Evolutionary conservation across 30 jellyfish, hydroid and myxozoan species (phyloP), one percentile per base, ranked within the genome.

Genomic region (Aurelia coerulea): DNA sequence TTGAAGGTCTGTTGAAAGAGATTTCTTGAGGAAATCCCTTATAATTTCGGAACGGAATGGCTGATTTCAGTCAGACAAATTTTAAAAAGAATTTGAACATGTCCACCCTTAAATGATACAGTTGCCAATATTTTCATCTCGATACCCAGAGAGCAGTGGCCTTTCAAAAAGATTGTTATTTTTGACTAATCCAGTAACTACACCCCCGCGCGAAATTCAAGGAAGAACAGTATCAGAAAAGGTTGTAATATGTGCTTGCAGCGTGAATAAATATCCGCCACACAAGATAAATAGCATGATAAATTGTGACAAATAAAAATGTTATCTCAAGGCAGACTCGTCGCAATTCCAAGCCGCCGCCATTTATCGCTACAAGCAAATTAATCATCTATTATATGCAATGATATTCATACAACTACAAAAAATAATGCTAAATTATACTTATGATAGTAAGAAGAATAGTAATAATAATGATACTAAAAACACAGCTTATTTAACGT

Each of bases 211-310:
- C 56, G 56, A 46, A 46, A 4, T 46, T 7, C 56, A 46, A 0
- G 74, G 74, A 63, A 68, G 77, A 68, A 49, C 0, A 29, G 65
- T 16, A 59, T 37, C 18, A 81, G 66, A 70, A 67, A 81, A 66
- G 29, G 65, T 32, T 52, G 75, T 49, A 41, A 62, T 10, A 16
- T 67, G 31, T 68, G 62, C 79, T 39, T 79, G 73, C 33, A 60
- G 86, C 62, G 86, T 69, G 86, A 83, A 83, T 83, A 83, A 83
- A 83, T 83, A 83, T 83, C 92, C 83, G 85, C 79, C 86, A 83
- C 71, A 83, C 80, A 68, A 69, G 89, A 83, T 83, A 83, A 83
- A 83, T 83, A 83, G 92, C 37, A 58, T 67, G 92, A 79, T 79
- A 70, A 41, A 65, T 60, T 62, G 79, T 62, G 86, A 71, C 86